Base-by-base conservation (phyloP, 2,797 vertebrate species). In the Parambassis ranga region DNA sequence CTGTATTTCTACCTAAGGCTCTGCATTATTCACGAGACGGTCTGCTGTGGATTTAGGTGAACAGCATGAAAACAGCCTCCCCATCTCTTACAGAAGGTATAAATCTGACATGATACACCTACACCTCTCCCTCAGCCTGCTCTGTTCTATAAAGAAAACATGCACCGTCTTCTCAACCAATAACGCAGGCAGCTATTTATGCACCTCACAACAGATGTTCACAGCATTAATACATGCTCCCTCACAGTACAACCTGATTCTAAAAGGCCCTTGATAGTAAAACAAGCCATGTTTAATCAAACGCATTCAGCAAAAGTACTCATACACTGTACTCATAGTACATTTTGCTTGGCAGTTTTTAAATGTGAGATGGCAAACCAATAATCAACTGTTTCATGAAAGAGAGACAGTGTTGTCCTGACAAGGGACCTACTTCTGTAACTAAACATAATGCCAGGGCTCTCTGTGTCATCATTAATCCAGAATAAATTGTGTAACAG, bases 21-120 rank as follows among this genome's bases (percentile, higher is more conserved):
- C 52, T 91, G 80, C 83, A 91, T 90, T 86, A 90, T 91, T 91
- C 81, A 90, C 47, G 1, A 81, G 73, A 60, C 55, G 57, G 65
- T 85, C 65, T 75, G 75, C 79, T 61, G 76, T 75, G 71, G 75
- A 70, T 65, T 82, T 85, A 66, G 62, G 77, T 73, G 73, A 87
- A 83, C 75, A 71, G 75, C 79, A 79, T 76, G 53, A 82, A 88
- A 82, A 84, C 67, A 77, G 26, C 66, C 33, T 43, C 51, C 71
- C 55, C 19, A 32, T 77, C 53, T 57, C 66, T 72, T 74, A 79
- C 22, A 71, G 73, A 86, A 77, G 65, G 44, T 71, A 81, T 77
- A 79, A 86, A 86, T 87, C 72, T 68, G 75, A 75, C 53, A 73
- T 75, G 67, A 83, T 72, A 68, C 79, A 73, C 63, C 48, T 65